These are phyloP conservation scores for Ceratoteleas bidentatus DNA, from an alignment of 1,140 invertebrate genomes.

Conservation along the genomic window DNA sequence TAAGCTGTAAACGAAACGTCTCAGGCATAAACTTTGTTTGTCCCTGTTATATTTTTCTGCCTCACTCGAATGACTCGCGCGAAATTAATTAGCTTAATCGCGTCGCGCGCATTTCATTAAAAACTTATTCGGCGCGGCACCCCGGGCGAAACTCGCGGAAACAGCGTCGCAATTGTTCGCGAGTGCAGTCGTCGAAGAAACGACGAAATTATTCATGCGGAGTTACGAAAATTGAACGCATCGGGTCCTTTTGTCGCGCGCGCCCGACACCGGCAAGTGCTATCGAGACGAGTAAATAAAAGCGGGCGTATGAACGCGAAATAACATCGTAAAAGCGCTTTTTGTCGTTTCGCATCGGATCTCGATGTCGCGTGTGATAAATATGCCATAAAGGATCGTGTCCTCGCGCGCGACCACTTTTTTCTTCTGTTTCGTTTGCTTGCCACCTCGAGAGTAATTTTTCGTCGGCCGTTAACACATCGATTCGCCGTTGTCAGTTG, in stretches of 20 bases:
- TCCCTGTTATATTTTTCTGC: background rate
- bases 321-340: constrained; percentile 42
- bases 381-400: constrained; percentile 42
- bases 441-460: constrained; percentile 39
- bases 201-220: constrained; percentile 22
- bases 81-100: constrained; percentile 23
- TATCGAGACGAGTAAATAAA: constrained; percentile 45
- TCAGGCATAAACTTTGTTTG: too few relatives aligned
- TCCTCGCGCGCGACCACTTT: constrained; percentile 1
- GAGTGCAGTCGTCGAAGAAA: constrained; percentile 9
- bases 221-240: constrained; percentile 41
- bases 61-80: background rate
- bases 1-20: too few relatives aligned
- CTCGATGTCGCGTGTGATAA: constrained; percentile 43
- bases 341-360: constrained; percentile 30
- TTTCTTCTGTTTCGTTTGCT: constrained; percentile 26
- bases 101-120: constrained; percentile 12
- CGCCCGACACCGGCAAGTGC: constrained; percentile 34
- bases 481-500: constrained; percentile 20
- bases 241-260: constrained; percentile 28
- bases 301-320: constrained; percentile 17
- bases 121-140: constrained; percentile 19
- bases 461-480: constrained; percentile 27
- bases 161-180: constrained; percentile 16
- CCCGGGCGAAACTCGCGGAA: background rate